These are phyloP conservation scores for Typhlichthys subterraneus DNA, from an alignment of 2,797 vertebrate species.

Conservation along the genomic window DNA sequence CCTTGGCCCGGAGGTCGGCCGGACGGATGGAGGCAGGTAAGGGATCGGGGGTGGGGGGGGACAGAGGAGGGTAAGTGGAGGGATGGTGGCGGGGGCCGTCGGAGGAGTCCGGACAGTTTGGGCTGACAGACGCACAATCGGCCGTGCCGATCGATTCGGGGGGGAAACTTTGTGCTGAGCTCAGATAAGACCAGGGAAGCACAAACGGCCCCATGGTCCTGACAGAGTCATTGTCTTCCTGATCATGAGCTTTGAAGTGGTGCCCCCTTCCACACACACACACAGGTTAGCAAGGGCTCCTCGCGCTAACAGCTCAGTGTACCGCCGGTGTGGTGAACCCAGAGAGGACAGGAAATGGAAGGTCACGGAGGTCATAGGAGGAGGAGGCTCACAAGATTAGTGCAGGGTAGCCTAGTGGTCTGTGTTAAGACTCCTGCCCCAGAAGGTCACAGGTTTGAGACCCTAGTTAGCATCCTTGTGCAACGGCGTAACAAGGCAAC, in stretches of 20 bases:
- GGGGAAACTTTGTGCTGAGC: constrained; percentile 62
- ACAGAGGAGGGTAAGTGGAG: constrained; percentile 12
- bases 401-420: too few species aligned
- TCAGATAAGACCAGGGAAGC: constrained; percentile 66
- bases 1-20: constrained; percentile 39
- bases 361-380: too few species aligned
- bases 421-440: too few species aligned
- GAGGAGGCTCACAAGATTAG: too few species aligned
- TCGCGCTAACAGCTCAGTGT: neutral
- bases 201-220: constrained; percentile 41
- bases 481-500: too few species aligned
- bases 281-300: neutral
- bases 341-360: too few species aligned
- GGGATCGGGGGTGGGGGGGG: constrained; percentile 22
- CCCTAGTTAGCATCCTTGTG: too few species aligned
- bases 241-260: too few species aligned
- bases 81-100: constrained; percentile 10
- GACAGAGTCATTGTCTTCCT: constrained; percentile 27
- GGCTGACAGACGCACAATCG: constrained; percentile 71
- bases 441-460: too few species aligned
- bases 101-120: constrained; percentile 37
- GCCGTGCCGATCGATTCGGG: constrained; percentile 54
- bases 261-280: too few species aligned
- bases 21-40: constrained; percentile 2
- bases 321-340: constrained; percentile 1